Conservation (phyloP, 2,797 vertebrate species). For the Sebastes vulpes region DNA sequence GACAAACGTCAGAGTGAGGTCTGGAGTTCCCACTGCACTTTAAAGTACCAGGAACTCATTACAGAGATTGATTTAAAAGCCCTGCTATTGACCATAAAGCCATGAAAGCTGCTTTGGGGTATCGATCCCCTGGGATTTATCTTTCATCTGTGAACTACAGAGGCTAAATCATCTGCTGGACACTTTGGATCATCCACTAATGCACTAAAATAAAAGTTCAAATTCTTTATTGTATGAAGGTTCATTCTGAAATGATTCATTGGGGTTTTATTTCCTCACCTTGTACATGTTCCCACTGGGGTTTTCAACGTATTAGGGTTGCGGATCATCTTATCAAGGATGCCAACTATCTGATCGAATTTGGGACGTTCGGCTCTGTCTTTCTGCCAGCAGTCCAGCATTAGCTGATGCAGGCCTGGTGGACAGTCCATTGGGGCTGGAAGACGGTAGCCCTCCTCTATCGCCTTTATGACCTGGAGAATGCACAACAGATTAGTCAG, state of each 20-base stretch:
- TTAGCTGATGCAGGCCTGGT: conserved; percentile 96
- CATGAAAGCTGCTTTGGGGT: conserved; percentile 74
- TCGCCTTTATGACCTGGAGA: conserved; percentile 96
- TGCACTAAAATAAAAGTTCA: conserved; percentile 59
- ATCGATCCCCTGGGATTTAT: conserved; percentile 82
- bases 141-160: conserved; percentile 79
- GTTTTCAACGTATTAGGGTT: conserved; percentile 98
- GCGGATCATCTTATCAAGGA: conserved; percentile 99
- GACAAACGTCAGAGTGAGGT: conserved; percentile 76
- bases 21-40: conserved; percentile 77
- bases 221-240: conserved; percentile 27
- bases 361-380: conserved; percentile 96
- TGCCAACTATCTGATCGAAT: conserved; percentile 97
- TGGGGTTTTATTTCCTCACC: conserved; percentile 83
- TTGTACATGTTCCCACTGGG: conserved; percentile 94
- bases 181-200: conserved; percentile 69
- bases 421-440: conserved; percentile 99
- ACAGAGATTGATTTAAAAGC: conserved; percentile 86
- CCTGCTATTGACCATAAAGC: conserved; percentile 82
- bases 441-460: conserved; percentile 98
- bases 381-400: conserved; percentile 99
- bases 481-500: conserved; percentile 27
- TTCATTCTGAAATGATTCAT: conserved; percentile 1
- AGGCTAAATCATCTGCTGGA: conserved; percentile 72
- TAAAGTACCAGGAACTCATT: conserved; percentile 84